Base-by-base conservation (phyloP, 2,888 invertebrate genomes). In the Coleophora flavipennella region DNA sequence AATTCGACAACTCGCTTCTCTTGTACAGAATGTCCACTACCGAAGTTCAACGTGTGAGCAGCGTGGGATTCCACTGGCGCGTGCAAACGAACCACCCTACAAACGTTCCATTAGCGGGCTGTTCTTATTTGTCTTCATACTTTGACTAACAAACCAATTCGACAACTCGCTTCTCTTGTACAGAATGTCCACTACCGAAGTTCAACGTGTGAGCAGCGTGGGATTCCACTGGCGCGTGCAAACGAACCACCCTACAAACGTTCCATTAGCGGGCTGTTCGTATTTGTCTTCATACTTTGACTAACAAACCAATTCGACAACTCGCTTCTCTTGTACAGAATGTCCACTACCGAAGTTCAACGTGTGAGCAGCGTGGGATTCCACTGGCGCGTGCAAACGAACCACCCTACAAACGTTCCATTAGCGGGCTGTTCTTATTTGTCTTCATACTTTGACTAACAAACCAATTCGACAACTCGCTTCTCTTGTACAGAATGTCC, bases 251-350 rank as follows among this genome's bases (percentile, higher is more conserved):
- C 54, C 59, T 56, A 62, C 66, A 63, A 65, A 55, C 61, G 58
- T n/a, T n/a, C n/a, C n/a, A n/a, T n/a, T n/a, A n/a, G n/a, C n/a
- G n/a, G n/a, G n/a, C n/a, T n/a, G n/a, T n/a, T 46, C 55, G 49
- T 74, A 67, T 77, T 74, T 75, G 68, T 71, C 70, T 77, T 71
- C 71, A 75, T 74, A 77, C 71, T 76, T 74, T 71, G 72, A 68
- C 70, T n/a, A n/a, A n/a, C n/a, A n/a, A n/a, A n/a, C n/a, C n/a
- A n/a, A n/a, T n/a, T n/a, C n/a, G n/a, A n/a, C n/a, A n/a, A n/a
- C n/a, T n/a, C n/a, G n/a, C 50, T 52, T 49, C 50, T 54, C 55
- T 45, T 38, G 28, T 42, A 51, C 49, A 54, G 45, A 44, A 40
- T 54, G 50, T 39, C 45, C 56, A 35, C 49, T 41, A 41, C 53